phyloP scores from a whole-genome alignment of 2,888 invertebrate species.

The Drosophila stalkeri region DNA sequence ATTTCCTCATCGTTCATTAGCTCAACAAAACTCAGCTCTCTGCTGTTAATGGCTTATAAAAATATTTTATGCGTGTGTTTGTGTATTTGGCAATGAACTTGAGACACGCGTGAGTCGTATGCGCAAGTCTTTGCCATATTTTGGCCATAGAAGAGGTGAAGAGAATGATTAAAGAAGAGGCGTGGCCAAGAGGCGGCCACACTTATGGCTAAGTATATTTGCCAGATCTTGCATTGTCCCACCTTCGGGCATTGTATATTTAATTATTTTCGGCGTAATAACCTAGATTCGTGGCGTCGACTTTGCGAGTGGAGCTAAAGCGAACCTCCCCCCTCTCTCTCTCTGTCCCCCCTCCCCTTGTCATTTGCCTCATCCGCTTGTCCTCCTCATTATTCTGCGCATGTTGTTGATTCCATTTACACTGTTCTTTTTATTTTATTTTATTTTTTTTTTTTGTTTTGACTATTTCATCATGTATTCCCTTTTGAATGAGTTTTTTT shows the following conservation, averaged over 20 bases:
- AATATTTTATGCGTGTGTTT: slow-evolving; percentile 2
- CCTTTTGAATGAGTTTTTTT: slow-evolving; percentile 19
- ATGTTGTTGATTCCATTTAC: slow-evolving; percentile 11
- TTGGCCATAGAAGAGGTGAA: slow-evolving; percentile 52
- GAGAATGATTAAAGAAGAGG: not conserved
- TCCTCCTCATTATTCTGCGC: slow-evolving; percentile 14
- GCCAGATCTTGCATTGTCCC: slow-evolving; percentile 1
- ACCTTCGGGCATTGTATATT: slow-evolving; percentile 49
- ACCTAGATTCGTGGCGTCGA: slow-evolving; percentile 80
- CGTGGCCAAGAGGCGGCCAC: slow-evolving; percentile 5
- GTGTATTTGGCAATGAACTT: slow-evolving; percentile 83
- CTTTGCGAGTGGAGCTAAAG: slow-evolving; percentile 15
- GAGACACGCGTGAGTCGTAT: slow-evolving; percentile 78
- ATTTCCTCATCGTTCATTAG: not conserved
- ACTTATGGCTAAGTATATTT: slow-evolving; percentile 28
- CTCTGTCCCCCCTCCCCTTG: not conserved
- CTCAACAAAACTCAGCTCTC: not conserved
- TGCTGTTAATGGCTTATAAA: slow-evolving; percentile 35
- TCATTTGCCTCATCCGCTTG: not conserved
- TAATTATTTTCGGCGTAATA: slow-evolving; percentile 81
- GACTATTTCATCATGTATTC: slow-evolving; percentile 25
- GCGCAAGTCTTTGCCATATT: slow-evolving; percentile 58
- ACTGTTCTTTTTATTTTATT: not conserved
- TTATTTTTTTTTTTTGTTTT: not conserved
- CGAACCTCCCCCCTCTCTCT: not conserved